Base-by-base conservation (phyloP, 2,113 vertebrate species). In the Mobula hypostoma region DNA sequence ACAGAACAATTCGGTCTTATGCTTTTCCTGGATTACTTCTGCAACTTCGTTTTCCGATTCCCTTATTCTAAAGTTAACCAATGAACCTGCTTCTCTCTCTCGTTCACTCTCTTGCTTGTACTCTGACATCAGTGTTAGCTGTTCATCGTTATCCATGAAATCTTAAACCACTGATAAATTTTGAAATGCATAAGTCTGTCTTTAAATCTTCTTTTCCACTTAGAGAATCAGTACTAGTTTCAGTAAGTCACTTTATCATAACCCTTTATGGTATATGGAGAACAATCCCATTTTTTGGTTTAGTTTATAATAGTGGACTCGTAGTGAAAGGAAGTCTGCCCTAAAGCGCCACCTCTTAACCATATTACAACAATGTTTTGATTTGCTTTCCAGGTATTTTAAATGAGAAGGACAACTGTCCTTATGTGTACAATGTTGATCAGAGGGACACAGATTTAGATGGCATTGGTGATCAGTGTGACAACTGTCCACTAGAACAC, bases 401-500 rank as follows among this genome's bases (percentile, higher is more conserved):
- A 95, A 99, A 99, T 66, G 98, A 99, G 96, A 96, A 96, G 58
- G 99, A 99, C 96, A 99, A 99, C 94, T 99, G 99, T 95, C 98
- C 98, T 0, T 99, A 99, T 82, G 98, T 99, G 85, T 99, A 99
- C 96, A 99, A 99, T 0, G 98, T 98, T 95, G 98, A 99, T 96
- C 99, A 99, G 97, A 98, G 96, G 94, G 99, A 99, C 94, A 98
- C 97, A 5, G 99, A 99, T 94, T 96, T 97, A 95, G 99, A 99
- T 85, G 98, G 99, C 11, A 98, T 99, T 94, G 99, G 99, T 96
- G 99, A 99, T 96, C 98, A 99, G 87, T 99, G 99, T 95, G 99
- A 99, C 95, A 99, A 99, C 96, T 99, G 99, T 94, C 99, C 99
- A 76, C 95, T 99, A 95, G 98, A 98, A 95, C 98, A 99, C 96